phyloP scores from a whole-genome alignment of 2,888 invertebrate genomes.

The Lycaena phlaeas region DNA sequence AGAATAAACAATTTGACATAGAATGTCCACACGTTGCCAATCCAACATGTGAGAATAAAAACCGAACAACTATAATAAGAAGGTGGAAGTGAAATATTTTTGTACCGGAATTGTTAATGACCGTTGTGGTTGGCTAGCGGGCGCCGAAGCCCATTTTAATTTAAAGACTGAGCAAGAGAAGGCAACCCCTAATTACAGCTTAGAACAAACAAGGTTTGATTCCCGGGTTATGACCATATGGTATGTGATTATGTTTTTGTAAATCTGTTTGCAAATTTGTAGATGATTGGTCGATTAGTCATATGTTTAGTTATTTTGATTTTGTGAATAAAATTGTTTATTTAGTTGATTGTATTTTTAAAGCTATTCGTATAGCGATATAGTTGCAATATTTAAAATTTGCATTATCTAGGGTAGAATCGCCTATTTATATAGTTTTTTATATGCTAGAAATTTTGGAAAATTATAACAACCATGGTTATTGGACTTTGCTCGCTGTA shows the following conservation, averaged over 20 bases:
- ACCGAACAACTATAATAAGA: conserved; percentile 65
- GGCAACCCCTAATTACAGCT: conserved; percentile 62
- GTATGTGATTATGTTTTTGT: conserved; percentile 36
- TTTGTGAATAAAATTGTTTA: too few species aligned
- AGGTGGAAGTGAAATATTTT: conserved; percentile 70
- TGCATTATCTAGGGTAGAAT: too few species aligned
- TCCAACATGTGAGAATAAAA: conserved; percentile 42
- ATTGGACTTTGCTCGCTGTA: too few species aligned
- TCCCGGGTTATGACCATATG: conserved; percentile 51
- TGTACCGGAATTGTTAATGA: conserved; percentile 68
- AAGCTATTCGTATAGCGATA: too few species aligned
- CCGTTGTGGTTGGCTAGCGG: conserved; percentile 51
- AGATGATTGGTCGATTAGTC: neutral
- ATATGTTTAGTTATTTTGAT: neutral
- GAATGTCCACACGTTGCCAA: conserved; percentile 32
- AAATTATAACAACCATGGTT: too few species aligned
- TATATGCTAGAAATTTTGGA: too few species aligned
- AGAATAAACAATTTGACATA: too few species aligned
- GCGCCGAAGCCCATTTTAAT: conserved; percentile 64
- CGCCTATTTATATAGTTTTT: too few species aligned
- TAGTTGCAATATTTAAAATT: too few species aligned
- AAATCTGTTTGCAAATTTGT: conserved; percentile 15
- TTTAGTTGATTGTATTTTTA: too few species aligned
- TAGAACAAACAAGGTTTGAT: conserved; percentile 60
- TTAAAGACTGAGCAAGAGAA: conserved; percentile 58